A percentile compares a stretch with the other conserved stretches of the same genome.
These are phyloP conservation scores for Octodon degus DNA, from an alignment of 2,113 vertebrate genomes.

Conservation along the genomic window DNA sequence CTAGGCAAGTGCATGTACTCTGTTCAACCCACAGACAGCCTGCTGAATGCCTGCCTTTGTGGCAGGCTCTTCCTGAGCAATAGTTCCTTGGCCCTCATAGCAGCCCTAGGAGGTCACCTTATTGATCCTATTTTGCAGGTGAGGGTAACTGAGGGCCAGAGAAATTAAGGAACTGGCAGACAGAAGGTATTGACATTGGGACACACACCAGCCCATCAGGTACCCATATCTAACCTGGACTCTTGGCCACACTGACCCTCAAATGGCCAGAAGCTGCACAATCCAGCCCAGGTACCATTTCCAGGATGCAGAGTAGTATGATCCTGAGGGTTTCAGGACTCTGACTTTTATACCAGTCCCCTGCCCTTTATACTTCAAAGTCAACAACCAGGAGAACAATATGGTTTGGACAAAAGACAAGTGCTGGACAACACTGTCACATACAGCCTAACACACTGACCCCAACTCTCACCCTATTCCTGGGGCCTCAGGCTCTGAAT, in stretches of 20 bases:
- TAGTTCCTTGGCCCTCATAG: not conserved
- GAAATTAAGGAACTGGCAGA: not conserved
- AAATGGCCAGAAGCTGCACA: not conserved
- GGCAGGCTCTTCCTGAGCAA: not conserved
- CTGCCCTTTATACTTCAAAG: not conserved
- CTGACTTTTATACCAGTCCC: not conserved
- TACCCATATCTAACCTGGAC: not conserved
- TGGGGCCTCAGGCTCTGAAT: constrained; percentile 53
- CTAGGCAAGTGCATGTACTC: not conserved
- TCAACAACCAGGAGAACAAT: not conserved
- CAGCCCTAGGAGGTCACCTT: not conserved
- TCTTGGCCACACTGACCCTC: not conserved
- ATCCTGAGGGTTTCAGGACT: not conserved
- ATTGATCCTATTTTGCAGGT: not conserved
- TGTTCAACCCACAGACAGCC: not conserved
- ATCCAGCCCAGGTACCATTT: not conserved
- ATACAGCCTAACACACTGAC: fast-evolving
- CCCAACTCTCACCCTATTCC: not conserved
- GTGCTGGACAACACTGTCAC: not conserved
- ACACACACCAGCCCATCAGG: not conserved
- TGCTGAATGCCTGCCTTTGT: not conserved
- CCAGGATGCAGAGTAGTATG: not conserved
- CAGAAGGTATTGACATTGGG: not conserved
- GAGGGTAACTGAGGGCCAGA: not conserved
- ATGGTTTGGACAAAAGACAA: not conserved